Percentiles rank a stretch among this genome's conserved stretches.
phyloP scores from a whole-genome alignment of 92 coral and sea anemone genomes.

The Zoanthus solanderi region DNA sequence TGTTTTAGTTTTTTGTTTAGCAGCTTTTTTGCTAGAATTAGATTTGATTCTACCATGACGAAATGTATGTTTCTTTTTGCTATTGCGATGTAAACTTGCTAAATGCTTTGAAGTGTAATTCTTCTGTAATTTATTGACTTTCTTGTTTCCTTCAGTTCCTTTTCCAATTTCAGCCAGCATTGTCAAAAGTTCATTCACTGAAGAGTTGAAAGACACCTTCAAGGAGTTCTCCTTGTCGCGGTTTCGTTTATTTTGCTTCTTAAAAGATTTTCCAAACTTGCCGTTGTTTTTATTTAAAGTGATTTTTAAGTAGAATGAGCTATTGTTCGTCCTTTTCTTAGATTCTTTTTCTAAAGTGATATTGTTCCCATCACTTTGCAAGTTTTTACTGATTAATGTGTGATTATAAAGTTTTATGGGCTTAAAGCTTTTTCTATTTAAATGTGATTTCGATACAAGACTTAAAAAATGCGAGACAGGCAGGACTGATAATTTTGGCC shows the following conservation, averaged over 20 bases:
- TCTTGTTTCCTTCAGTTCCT: background rate
- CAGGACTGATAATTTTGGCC: background rate
- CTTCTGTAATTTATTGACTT: background rate
- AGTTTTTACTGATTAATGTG: background rate
- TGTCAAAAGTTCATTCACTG: background rate
- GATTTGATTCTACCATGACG: background rate
- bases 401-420: background rate
- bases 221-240: background rate
- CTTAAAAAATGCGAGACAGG: slow-evolving; percentile 1
- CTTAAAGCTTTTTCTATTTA: background rate
- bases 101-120: background rate
- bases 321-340: background rate
- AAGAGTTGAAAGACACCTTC: background rate
- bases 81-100: background rate
- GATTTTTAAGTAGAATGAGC: background rate
- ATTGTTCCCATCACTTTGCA: background rate
- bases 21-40: background rate
- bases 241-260: background rate
- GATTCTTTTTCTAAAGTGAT: background rate
- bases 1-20: background rate
- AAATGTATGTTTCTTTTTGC: background rate
- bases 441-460: background rate
- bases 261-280: background rate
- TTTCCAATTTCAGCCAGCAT: background rate
- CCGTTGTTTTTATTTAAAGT: background rate